A percentile compares a stretch with the other conserved stretches of the same genome.
Conservation (phyloP, 1,140 invertebrate species). For the Coelopa frigida region DNA sequence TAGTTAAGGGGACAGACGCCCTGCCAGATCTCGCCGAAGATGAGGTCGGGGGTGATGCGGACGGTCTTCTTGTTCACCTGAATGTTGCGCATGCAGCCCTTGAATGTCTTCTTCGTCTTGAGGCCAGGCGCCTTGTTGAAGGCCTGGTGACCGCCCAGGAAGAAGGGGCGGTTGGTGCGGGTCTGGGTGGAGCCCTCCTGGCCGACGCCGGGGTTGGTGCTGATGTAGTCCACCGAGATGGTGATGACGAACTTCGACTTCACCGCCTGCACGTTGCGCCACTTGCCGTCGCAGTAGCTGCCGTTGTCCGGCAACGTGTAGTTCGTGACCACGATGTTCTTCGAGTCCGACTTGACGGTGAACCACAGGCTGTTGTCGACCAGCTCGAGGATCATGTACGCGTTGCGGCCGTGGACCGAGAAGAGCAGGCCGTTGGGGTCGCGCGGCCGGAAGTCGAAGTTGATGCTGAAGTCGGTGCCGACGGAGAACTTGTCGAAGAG, state of each 20-base stretch:
- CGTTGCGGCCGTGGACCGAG: conserved; percentile 69
- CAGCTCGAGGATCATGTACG: conserved; percentile 83
- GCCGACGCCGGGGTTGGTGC: conserved; percentile 47
- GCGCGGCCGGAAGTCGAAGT: conserved; percentile 83
- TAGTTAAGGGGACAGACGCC: conserved; percentile 67
- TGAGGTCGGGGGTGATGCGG: conserved; percentile 53
- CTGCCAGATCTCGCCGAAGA: conserved; percentile 59
- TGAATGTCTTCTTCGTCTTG: conserved; percentile 59
- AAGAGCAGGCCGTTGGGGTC: conserved; percentile 73
- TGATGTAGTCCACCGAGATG: conserved; percentile 31
- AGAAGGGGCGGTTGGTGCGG: conserved; percentile 77
- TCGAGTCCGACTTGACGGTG: conserved; percentile 77
- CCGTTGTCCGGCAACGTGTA: conserved; percentile 64
- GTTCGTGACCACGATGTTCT: conserved; percentile 61
- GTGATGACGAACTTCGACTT: conserved; percentile 41
- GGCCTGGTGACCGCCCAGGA: conserved; percentile 76
- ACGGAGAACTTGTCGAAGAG: conserved; percentile 66
- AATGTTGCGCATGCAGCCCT: conserved; percentile 75
- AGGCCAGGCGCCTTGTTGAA: conserved; percentile 50
- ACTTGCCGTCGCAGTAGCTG: conserved; percentile 85
- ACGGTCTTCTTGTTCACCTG: conserved; percentile 55
- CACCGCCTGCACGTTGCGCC: conserved; percentile 62
- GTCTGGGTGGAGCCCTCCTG: conserved; percentile 60
- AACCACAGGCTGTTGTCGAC: conserved; percentile 75
- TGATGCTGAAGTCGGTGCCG: conserved; percentile 68